Conservation (phyloP, 2,888 invertebrate genomes). For the Hyposoter dolosus region DNA sequence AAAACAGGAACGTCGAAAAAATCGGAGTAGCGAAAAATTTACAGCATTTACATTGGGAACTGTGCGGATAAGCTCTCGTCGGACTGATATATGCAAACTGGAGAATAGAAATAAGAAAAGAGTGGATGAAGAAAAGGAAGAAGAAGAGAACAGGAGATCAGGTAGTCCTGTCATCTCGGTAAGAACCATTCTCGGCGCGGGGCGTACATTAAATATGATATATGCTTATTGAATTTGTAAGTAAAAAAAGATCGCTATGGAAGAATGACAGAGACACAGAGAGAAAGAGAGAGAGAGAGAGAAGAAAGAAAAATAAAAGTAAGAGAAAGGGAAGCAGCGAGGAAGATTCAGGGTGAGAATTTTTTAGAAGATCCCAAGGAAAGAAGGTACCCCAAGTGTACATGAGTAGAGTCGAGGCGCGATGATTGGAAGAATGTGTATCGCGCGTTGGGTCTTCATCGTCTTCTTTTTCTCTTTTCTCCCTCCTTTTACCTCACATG, state of each 20-base stretch:
- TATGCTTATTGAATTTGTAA: slow-evolving; percentile 84
- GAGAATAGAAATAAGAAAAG: slow-evolving; percentile 48
- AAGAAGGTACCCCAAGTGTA: slow-evolving; percentile 50
- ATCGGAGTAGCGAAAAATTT: too few relatives aligned
- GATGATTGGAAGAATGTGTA: slow-evolving; percentile 71
- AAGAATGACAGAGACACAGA: slow-evolving; percentile 64
- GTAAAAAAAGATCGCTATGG: slow-evolving; percentile 77
- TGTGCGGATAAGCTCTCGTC: background rate
- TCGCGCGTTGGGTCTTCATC: slow-evolving; percentile 59
- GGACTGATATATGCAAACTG: background rate
- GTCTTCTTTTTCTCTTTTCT: slow-evolving; percentile 49
- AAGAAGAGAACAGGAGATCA: slow-evolving; percentile 53
- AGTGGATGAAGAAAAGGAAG: slow-evolving; percentile 34
- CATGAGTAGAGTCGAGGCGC: slow-evolving; percentile 61
- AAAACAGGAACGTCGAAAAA: too few relatives aligned
- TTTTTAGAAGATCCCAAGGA: slow-evolving; percentile 58
- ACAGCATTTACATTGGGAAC: background rate
- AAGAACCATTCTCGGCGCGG: slow-evolving; percentile 77
- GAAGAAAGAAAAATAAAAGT: slow-evolving; percentile 16
- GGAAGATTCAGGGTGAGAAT: slow-evolving; percentile 53
- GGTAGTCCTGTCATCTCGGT: slow-evolving; percentile 67
- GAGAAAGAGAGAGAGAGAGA: slow-evolving; percentile 19
- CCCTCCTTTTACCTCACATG: slow-evolving; percentile 54
- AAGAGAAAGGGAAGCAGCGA: slow-evolving; percentile 12
- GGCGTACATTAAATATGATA: slow-evolving; percentile 83